These are phyloP conservation scores for Argya squamiceps DNA, from an alignment of 2,797 vertebrate genomes.

Conservation along the genomic window DNA sequence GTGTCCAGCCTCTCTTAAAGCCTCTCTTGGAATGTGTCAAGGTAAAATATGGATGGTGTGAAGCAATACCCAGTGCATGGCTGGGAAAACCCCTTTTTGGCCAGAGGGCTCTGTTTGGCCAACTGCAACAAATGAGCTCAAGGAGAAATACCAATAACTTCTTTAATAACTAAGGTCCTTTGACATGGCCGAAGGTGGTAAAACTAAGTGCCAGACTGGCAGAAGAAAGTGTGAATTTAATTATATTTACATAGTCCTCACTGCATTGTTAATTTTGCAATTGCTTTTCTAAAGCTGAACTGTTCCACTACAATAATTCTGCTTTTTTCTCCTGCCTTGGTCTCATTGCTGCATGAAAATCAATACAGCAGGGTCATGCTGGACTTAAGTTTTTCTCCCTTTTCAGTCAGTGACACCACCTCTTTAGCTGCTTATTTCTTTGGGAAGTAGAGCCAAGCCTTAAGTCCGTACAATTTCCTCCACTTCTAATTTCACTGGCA, in stretches of 20 bases:
- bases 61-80: not conserved
- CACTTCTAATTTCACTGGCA: conserved; percentile 59
- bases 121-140: not conserved
- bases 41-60: not conserved
- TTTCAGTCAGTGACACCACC: not conserved
- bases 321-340: not conserved
- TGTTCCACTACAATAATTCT: not conserved
- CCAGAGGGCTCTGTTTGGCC: not conserved
- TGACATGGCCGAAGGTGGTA: not conserved
- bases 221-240: not conserved
- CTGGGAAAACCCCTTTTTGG: not conserved
- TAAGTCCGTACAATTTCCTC: conserved; percentile 51
- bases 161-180: not conserved
- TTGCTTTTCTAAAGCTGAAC: not conserved
- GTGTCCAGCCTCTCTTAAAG: not conserved
- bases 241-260: not conserved
- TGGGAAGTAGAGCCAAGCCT: not conserved
- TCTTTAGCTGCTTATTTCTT: conserved; percentile 26
- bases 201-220: not conserved
- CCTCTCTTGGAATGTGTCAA: not conserved
- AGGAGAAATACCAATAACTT: not conserved
- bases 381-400: not conserved
- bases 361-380: not conserved
- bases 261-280: not conserved
- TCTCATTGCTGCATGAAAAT: not conserved